phyloP scores from a whole-genome alignment of 2,113 vertebrate species.

The Oreochromis aureus region DNA sequence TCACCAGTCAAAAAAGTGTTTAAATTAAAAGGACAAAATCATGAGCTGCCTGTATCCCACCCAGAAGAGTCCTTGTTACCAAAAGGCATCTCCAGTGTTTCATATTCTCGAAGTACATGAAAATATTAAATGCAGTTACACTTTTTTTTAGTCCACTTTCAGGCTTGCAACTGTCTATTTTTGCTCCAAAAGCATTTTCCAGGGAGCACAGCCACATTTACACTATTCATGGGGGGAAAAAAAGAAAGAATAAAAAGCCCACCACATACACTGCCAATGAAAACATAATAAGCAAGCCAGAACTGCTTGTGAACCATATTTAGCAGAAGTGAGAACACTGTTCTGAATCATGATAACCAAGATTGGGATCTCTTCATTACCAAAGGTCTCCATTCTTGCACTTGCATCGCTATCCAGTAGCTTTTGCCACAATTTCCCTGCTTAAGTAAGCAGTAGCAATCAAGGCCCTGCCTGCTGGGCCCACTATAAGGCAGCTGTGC shows the following conservation, averaged over 20 bases:
- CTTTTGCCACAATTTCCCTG: conserved; percentile 20
- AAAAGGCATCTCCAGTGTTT: neutral
- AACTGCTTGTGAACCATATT: neutral
- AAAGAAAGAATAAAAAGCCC: neutral
- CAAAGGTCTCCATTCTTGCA: neutral
- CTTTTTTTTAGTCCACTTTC: neutral
- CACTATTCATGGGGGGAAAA: neutral
- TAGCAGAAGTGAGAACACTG: neutral
- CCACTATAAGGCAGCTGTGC: conserved; percentile 45
- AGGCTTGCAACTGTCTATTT: neutral
- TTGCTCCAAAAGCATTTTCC: neutral
- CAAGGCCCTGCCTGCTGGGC: conserved; percentile 43
- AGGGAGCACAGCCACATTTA: neutral
- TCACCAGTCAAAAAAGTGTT: neutral
- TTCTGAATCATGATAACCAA: conserved; percentile 2
- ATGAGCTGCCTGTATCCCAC: neutral
- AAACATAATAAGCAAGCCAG: conserved; percentile 3
- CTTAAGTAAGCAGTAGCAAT: conserved; percentile 37
- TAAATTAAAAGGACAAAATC: neutral
- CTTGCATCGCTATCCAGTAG: neutral
- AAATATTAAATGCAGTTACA: neutral
- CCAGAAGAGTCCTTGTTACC: neutral
- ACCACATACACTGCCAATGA: neutral
- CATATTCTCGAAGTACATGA: neutral
- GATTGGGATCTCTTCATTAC: conserved; percentile 29